Evolutionary conservation across 1,140 invertebrate species (phyloP), one percentile per base, ranked within the genome.

Genomic region (Idris sp.): DNA sequence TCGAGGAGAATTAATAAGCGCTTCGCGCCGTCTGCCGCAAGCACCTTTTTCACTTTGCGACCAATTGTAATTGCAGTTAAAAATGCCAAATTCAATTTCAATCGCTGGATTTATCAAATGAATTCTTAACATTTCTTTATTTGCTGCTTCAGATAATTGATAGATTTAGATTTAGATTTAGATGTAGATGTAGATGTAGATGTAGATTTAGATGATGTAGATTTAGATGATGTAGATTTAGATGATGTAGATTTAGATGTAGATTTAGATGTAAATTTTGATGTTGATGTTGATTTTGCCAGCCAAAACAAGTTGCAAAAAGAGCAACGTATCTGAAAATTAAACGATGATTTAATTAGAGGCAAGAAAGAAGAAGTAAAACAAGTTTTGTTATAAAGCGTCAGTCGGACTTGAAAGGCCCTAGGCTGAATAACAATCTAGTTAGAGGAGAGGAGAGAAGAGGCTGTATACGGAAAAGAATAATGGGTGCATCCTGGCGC

Each of bases 401-500:
- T 30, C 16, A 19, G 46, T 30, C 44, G 22, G 16, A 36, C 48
- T 46, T 36, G 51, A 58, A 58, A 69, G 22, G 53, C 26, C 35
- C 36, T 19, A 62, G 30, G 48, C 56, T 51, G 59, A 53, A 62
- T 62, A 72, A 72, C 49, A 71, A 59, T 64, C 51, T 61, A 54
- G 48, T 61, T 54, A 71, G 36, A 36, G 30, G 54, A 65, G 53
- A 53, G 22, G 59, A 46, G 75, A 62, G 72, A 51, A 62, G 43
- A 28, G 51, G 10, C 36, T 59, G 59, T 73, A 58, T 36, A 61
- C 53, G 69, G 76, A 72, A 79, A 72, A 53, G 74, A 83, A 77
- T 83, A 83, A 84, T 84, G 77, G 80, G 78, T 64, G 77, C 81
- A 83, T 83, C 80, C 78, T 82, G 77, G 41, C 62, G 74, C 51